Evolutionary conservation across 1,140 invertebrate species (phyloP).

Genomic region (Phocides pigmalion): DNA sequence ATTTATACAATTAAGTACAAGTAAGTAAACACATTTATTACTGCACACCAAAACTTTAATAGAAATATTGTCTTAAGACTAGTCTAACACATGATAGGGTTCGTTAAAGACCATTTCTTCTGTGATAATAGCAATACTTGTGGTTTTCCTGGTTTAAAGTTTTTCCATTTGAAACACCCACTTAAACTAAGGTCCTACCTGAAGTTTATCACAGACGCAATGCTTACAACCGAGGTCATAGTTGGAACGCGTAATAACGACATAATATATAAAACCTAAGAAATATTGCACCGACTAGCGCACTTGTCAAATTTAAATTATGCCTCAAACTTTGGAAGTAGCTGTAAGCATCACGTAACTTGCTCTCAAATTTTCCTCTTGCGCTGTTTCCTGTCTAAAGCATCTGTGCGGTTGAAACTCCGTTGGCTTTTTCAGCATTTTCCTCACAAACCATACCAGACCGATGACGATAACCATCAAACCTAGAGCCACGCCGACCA

Average conservation of each 20-base stretch:
- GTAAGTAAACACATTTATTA: too few species aligned
- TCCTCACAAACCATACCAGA: conserved; percentile 83
- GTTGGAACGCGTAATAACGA: too few species aligned
- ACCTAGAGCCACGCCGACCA: conserved; percentile 82
- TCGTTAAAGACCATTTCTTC: too few species aligned
- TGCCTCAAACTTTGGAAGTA: conserved; percentile 83
- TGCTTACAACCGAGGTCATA: too few species aligned
- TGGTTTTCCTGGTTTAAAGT: too few species aligned
- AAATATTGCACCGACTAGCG: conserved; percentile 20
- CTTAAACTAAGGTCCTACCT: too few species aligned
- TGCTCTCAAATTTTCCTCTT: conserved; percentile 79
- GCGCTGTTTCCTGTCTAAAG: conserved; percentile 81
- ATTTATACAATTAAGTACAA: too few species aligned
- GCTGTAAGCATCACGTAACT: conserved; percentile 86
- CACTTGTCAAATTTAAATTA: conserved; percentile 10
- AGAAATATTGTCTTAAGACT: conserved; percentile 17
- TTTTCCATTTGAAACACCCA: too few species aligned
- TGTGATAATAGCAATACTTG: too few species aligned
- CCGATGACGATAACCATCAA: conserved; percentile 82
- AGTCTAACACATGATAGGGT: conserved; percentile 7
- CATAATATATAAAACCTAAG: not conserved
- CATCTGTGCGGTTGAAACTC: conserved; percentile 82
- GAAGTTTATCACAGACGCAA: too few species aligned
- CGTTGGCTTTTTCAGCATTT: conserved; percentile 82
- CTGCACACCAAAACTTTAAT: too few species aligned